Evolutionary conservation across 1,140 invertebrate genomes (phyloP), one percentile per base, ranked within the genome.

Genomic region (Zaprionus nigranus): DNA sequence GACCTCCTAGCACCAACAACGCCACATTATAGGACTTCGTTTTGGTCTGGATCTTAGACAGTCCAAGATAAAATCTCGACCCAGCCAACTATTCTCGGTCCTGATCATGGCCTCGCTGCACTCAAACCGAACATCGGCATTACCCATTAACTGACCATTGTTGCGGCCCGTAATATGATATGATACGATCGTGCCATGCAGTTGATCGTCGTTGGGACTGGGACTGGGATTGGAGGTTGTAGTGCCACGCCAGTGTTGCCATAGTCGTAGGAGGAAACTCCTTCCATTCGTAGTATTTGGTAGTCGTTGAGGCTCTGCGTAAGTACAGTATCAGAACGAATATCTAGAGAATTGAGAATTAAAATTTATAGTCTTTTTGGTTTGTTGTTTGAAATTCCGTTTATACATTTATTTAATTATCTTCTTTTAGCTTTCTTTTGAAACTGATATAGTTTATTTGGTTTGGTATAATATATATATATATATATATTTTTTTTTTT

Each of bases 331-430:
- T 66, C 30, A 62, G 24, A 22, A 67, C 43, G 64, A 56, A 46
- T 56, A 54, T 68, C 57, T 61, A 68, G 34, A 66, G 43, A 68
- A 58, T 65, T 28, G 53, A 71, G 59, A 57, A 67, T 6, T 28
- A 22, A 36, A n/a, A 46, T 51, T 24, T 20, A 22, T 51, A 51
- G 20, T 51, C 46, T 51, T 51, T 22, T 53, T 28, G 59, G 15
- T n/a, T 54, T 74, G 62, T 75, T 81, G 64, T 83, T 90, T 79
- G 63, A 81, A 87, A 79, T 90, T 83, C 64, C 64, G 75, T 91
- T 91, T 87, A 87, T 91, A 91, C 88, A 91, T 91, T 91, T 91
- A 91, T 91, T 91, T 90, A 91, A 82, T 87, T 82, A 87, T 69
- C 73, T 83, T 84, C 43, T 82, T 75, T 49, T 46, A 22, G 34